A percentile compares a stretch with the other conserved stretches of the same genome.
Conservation (phyloP, 2,797 vertebrate genomes). For the Sebastes cheni region DNA sequence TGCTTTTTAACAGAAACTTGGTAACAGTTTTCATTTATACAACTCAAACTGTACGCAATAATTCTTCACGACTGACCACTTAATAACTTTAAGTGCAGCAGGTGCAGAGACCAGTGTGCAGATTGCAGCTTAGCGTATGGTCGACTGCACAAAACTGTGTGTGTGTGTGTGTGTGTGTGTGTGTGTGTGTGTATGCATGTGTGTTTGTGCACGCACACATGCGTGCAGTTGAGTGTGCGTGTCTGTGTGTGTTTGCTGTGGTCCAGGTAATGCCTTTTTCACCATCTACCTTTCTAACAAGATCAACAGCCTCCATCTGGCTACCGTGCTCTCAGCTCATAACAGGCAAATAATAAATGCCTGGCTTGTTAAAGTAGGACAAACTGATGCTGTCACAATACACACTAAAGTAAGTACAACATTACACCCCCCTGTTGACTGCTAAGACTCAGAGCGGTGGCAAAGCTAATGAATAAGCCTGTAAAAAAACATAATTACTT, state of each 20-base stretch:
- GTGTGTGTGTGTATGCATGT: background rate
- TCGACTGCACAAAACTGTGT: constrained; percentile 22
- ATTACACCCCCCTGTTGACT: background rate
- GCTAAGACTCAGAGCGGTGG: background rate
- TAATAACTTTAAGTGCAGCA: constrained; percentile 56
- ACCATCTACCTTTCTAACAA: constrained; percentile 75
- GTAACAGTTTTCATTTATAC: constrained; percentile 10
- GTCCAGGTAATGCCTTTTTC: constrained; percentile 77
- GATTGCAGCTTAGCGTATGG: constrained; percentile 23
- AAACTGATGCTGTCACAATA: constrained; percentile 36
- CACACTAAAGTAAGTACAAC: constrained; percentile 22
- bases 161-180: constrained; percentile 12
- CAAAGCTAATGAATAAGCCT: background rate
- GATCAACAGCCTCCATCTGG: constrained; percentile 84
- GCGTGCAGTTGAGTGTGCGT: background rate
- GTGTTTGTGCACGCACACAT: background rate
- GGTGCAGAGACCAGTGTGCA: constrained; percentile 39
- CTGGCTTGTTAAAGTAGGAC: constrained; percentile 59
- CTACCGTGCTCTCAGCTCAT: constrained; percentile 64
- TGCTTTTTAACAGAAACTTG: background rate
- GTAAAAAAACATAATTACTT: background rate
- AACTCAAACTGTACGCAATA: constrained; percentile 2
- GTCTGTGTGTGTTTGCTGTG: constrained; percentile 56
- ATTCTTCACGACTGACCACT: constrained; percentile 26
- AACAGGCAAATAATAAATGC: constrained; percentile 77